Base-by-base conservation (phyloP, 2,797 vertebrate genomes). In the Holocentrus rufus region DNA sequence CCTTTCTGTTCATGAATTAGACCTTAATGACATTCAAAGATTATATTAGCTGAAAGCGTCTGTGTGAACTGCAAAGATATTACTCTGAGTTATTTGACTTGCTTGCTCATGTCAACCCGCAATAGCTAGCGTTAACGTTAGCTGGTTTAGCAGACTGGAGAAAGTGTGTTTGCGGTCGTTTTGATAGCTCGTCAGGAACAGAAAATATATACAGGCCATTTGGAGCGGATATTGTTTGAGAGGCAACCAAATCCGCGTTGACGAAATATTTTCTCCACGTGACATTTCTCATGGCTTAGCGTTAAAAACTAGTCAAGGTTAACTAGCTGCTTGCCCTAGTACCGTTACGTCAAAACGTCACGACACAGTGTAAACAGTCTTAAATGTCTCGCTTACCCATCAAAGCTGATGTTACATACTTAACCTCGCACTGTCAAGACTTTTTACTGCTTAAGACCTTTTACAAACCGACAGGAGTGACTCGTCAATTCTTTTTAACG, bases 81-180 rank as follows among this genome's bases (percentile, higher is more conserved):
- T 34, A 4, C 15, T 4, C 4, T 17, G 36, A 36, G 54, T 53
- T 53, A 58, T 69, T 23, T 46, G 62, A 65, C 39, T 42, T 5
- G 57, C 31, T 22, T 50, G 66, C 66, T 65, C 80, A 65, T 73
- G 60, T 69, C 44, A 72, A 8, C 46, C 42, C 22, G 70, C 60
- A 53, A 68, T 74, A 77, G 81, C 82, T 77, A 62, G 49, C 18
- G 78, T n/a, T 77, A 62, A 49, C 18, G 78, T n/a, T 86, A 86
- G 82, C 86, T 36, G 65, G 36, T 47, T 55, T 57, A 69, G 68
- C 76, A 56, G 18, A 10, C 30, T 4, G 65, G 71, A 73, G 71
- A 71, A 64, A 47, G 71, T 69, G 74, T 68, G 66, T 69, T 68
- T 56, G 69, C 70, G 69, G 36, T 75, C 44, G 22, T 65, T 50